Conservation (phyloP, 2,113 vertebrate genomes). For the Dolichotis patagonum region DNA sequence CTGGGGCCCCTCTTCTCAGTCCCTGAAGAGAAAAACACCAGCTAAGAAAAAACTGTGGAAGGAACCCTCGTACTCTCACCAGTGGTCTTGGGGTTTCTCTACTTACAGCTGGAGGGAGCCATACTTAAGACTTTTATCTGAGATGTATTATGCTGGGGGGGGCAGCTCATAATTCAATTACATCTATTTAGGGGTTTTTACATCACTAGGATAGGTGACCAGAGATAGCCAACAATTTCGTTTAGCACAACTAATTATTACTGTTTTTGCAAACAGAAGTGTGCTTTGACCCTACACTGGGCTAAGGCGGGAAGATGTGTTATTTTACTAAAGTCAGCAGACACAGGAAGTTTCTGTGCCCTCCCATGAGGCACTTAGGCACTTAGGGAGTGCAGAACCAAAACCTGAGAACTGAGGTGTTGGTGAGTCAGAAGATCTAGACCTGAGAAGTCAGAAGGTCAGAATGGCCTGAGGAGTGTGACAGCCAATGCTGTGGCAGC, state of each 20-base stretch:
- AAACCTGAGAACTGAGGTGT: not conserved
- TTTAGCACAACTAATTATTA: not conserved
- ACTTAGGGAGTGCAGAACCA: too few relatives aligned
- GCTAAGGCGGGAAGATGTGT: not conserved
- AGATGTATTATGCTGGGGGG: not conserved
- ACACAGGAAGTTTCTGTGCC: not conserved
- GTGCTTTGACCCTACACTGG: not conserved
- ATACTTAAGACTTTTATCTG: not conserved
- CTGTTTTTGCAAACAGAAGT: not conserved
- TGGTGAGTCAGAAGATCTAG: not conserved
- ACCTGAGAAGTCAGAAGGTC: not conserved
- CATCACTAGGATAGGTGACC: not conserved
- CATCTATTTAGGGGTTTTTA: not conserved
- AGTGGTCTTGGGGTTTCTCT: not conserved
- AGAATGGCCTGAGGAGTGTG: not conserved
- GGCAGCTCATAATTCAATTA: not conserved
- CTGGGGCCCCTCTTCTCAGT: not conserved
- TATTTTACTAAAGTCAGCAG: not conserved
- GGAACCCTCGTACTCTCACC: too few relatives aligned
- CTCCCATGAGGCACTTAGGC: not conserved
- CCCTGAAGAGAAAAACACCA: constrained; percentile 31
- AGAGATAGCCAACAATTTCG: not conserved
- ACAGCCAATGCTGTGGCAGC: rapidly evolving
- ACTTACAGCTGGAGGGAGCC: not conserved
- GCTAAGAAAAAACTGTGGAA: not conserved